A percentile compares a stretch with the other conserved stretches of the same genome.
These are phyloP conservation scores for Himalopsyche anomala DNA, from an alignment of 2,888 invertebrate species.

Conservation along the genomic window DNA sequence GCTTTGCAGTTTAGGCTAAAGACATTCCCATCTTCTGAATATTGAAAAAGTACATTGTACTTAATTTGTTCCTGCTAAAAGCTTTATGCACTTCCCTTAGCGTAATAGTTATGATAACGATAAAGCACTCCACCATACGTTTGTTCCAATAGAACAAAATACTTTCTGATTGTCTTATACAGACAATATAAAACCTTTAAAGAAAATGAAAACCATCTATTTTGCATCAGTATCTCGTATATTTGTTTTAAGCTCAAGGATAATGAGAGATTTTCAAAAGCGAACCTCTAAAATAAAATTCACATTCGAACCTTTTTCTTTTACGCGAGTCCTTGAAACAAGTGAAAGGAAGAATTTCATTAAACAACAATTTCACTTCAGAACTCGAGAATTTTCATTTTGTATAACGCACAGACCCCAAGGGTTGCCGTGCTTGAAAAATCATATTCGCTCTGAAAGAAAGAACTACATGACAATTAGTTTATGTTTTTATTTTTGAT, in stretches of 20 bases:
- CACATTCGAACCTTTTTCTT: conserved; percentile 33
- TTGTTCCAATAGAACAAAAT: neutral
- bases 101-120: too few species aligned
- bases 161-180: neutral
- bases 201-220: conserved; percentile 42
- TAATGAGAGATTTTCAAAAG: conserved; percentile 35
- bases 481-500: neutral
- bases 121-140: too few species aligned
- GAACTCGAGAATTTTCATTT: conserved; percentile 39
- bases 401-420: conserved; percentile 10
- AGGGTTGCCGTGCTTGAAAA: conserved; percentile 29
- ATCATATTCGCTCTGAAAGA: conserved; percentile 13
- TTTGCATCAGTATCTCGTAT: conserved; percentile 21
- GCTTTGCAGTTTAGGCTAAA: too few species aligned
- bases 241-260: conserved; percentile 35
- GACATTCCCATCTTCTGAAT: too few species aligned
- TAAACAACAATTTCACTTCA: conserved; percentile 39
- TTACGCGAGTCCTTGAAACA: conserved; percentile 32
- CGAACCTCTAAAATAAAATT: conserved; percentile 31
- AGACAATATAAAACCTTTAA: conserved; percentile 21
- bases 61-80: too few species aligned
- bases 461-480: neutral
- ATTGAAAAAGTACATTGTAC: too few species aligned
- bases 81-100: too few species aligned
- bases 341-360: conserved; percentile 37